Evolutionary conservation across 2,113 vertebrate species (phyloP).

Genomic region (Cochlearius cochlearius): DNA sequence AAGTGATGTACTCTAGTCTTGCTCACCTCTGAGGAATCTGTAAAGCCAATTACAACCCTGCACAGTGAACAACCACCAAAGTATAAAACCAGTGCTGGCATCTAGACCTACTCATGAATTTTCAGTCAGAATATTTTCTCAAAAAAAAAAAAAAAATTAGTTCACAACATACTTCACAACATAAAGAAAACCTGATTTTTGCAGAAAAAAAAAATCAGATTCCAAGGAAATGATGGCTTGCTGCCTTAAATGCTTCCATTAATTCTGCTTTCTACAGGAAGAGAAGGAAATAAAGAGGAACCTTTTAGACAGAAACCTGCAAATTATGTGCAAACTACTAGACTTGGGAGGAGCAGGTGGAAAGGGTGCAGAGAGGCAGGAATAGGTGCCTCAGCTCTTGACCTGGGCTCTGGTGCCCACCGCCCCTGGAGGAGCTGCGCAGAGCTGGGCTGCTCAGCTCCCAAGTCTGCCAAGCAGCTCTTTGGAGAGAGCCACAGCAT

Average conservation of each 20-base stretch:
- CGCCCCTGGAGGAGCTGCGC: fast-evolving
- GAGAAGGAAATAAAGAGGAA: neutral
- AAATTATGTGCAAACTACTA: neutral
- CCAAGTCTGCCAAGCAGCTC: neutral
- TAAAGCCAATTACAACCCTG: neutral
- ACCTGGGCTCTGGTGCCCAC: neutral
- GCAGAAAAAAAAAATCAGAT: neutral
- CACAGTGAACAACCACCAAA: neutral
- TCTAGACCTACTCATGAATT: neutral
- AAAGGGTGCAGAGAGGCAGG: neutral
- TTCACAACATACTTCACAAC: neutral
- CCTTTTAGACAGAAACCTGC: neutral
- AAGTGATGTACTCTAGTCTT: neutral
- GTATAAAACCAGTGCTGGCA: neutral
- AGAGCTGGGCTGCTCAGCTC: neutral
- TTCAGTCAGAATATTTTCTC: neutral
- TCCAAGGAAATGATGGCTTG: neutral
- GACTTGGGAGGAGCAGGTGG: neutral
- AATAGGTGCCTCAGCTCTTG: neutral
- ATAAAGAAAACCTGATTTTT: neutral
- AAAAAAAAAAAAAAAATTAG: neutral
- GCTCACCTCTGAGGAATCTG: neutral
- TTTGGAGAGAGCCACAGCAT: neutral
- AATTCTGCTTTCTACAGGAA: neutral
- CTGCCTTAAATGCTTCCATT: neutral